Evolutionary conservation across 1,140 invertebrate genomes (phyloP).

Genomic region (Pararge aegeria): DNA sequence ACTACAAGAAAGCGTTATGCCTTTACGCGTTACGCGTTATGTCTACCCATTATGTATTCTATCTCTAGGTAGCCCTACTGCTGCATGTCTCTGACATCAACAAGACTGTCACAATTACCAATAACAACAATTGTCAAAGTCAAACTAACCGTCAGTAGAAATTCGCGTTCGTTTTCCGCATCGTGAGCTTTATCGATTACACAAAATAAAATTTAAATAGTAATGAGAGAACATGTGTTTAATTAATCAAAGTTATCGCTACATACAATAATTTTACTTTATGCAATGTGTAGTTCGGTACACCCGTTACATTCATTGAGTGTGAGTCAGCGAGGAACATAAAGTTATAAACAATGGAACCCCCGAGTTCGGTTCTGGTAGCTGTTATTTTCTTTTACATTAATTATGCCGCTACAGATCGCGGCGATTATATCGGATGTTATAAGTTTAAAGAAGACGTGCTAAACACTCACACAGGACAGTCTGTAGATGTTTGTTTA

Average conservation of each 20-base stretch:
- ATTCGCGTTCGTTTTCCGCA: too few relatives aligned
- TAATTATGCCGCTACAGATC: conserved; percentile 39
- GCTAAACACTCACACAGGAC: conserved; percentile 67
- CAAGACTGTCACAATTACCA: too few relatives aligned
- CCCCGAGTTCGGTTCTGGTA: background rate
- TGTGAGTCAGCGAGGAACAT: conserved; percentile 14
- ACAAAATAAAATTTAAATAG: background rate
- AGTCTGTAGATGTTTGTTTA: conserved; percentile 69
- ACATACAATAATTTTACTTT: background rate
- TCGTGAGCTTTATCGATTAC: background rate
- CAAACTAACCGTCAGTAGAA: too few relatives aligned
- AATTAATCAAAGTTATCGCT: too few relatives aligned
- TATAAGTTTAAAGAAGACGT: conserved; percentile 54
- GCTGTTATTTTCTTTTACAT: conserved; percentile 34
- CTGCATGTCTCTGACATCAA: too few relatives aligned
- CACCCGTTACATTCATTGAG: background rate
- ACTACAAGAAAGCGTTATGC: too few relatives aligned
- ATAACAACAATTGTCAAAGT: too few relatives aligned
- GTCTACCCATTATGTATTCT: too few relatives aligned
- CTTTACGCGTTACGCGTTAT: too few relatives aligned
- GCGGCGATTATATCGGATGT: conserved; percentile 68
- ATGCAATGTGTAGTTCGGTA: background rate
- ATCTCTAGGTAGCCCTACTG: too few relatives aligned
- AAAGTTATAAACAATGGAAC: conserved; percentile 31
- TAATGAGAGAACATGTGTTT: too few relatives aligned